phyloP scores from a whole-genome alignment of 53 echinoderm and acorn worm genomes.

The Zoroaster sp. region DNA sequence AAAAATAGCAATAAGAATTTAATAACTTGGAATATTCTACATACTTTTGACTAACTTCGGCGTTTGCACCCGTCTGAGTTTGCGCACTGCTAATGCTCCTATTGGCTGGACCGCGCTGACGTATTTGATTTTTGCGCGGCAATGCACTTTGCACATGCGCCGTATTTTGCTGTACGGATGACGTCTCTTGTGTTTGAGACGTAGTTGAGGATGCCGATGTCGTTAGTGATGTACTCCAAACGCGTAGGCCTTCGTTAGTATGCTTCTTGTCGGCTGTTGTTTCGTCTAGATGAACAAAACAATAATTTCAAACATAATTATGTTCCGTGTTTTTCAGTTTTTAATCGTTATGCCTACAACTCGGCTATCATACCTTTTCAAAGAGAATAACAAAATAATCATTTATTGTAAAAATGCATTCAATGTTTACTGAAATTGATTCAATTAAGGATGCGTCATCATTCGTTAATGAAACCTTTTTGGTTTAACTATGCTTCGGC shows the following conservation, averaged over 20 bases:
- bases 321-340: too few species aligned
- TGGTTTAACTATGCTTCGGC: too few species aligned
- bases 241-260: not conserved
- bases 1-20: not conserved
- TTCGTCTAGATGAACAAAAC: not conserved
- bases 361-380: too few species aligned
- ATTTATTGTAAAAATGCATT: too few species aligned
- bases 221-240: not conserved
- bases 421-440: too few species aligned
- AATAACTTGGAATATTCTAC: not conserved
- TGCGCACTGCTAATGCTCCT: not conserved
- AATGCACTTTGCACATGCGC: not conserved
- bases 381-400: too few species aligned
- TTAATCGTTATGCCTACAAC: too few species aligned
- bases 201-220: not conserved
- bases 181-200: not conserved
- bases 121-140: not conserved
- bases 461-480: too few species aligned
- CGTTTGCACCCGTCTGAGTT: not conserved
- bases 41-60: not conserved
- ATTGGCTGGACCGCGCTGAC: not conserved
- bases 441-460: too few species aligned
- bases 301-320: too few species aligned
- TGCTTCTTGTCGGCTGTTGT: not conserved
- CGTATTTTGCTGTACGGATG: not conserved